Percentiles rank a stretch among this genome's conserved stretches.
These are phyloP conservation scores for Emydocephalus ijimae DNA, from an alignment of 2,113 vertebrate genomes.

Conservation along the genomic window DNA sequence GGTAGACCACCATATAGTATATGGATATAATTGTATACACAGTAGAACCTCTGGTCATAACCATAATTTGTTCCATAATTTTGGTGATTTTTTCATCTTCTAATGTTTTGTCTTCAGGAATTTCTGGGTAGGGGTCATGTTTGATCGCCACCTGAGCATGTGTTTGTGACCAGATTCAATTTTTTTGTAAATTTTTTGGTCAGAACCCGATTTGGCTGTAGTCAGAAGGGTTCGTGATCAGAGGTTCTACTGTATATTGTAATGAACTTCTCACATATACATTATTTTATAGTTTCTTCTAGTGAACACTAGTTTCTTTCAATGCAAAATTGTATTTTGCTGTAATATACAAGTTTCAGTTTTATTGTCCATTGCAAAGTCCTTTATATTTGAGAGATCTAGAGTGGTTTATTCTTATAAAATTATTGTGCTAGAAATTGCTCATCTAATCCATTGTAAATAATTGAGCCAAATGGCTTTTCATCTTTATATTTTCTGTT, in stretches of 20 bases:
- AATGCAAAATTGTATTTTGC: background rate
- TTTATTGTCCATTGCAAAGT: background rate
- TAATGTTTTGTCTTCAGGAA: too few relatives aligned
- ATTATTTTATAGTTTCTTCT: background rate
- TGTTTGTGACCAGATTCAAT: too few relatives aligned
- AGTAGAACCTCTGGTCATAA: too few relatives aligned
- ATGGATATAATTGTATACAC: too few relatives aligned
- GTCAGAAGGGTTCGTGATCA: too few relatives aligned
- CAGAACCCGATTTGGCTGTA: too few relatives aligned
- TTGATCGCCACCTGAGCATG: too few relatives aligned
- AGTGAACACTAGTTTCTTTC: background rate
- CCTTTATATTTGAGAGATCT: background rate
- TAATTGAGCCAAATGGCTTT: background rate
- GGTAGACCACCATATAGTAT: background rate
- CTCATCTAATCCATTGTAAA: background rate
- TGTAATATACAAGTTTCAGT: background rate
- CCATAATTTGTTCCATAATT: too few relatives aligned
- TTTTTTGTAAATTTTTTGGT: too few relatives aligned
- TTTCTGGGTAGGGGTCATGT: too few relatives aligned
- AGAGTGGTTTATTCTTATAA: background rate
- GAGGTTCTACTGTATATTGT: background rate
- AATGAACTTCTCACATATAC: background rate
- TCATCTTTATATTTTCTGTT: background rate
- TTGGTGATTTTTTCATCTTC: too few relatives aligned
- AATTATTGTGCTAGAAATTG: background rate